Evolutionary conservation across 1,140 invertebrate species (phyloP).

Genomic region (Chrysoperla carnea): DNA sequence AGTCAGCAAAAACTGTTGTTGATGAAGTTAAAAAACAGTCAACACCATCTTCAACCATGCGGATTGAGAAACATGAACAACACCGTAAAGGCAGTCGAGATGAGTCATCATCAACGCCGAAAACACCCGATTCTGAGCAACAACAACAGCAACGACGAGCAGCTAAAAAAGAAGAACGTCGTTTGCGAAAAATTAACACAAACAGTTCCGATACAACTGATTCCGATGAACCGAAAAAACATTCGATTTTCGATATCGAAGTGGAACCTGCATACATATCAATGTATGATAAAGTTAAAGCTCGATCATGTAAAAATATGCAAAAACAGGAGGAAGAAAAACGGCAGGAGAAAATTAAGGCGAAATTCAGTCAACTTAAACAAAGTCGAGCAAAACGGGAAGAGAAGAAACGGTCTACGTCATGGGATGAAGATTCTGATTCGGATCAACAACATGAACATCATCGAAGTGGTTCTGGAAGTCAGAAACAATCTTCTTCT

Average conservation of each 20-base stretch:
- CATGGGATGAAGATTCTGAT: constrained; percentile 68
- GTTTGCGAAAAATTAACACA: constrained; percentile 26
- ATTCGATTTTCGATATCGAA: constrained; percentile 85
- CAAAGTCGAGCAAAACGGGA: constrained; percentile 67
- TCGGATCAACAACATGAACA: constrained; percentile 29
- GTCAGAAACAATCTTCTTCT: constrained; percentile 19
- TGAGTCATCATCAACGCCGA: constrained; percentile 1
- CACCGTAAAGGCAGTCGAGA: constrained; percentile 3
- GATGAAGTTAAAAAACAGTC: too few species aligned
- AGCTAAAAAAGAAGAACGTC: constrained; percentile 24
- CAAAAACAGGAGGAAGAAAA: constrained; percentile 81
- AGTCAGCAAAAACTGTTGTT: too few species aligned
- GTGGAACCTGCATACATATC: constrained; percentile 85
- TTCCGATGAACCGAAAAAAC: constrained; percentile 61
- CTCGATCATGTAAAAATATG: constrained; percentile 81
- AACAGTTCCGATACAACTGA: constrained; percentile 46
- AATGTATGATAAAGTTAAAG: constrained; percentile 98
- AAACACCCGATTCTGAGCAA: constrained; percentile 7
- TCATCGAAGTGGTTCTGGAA: constrained; percentile 10
- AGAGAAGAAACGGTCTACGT: constrained; percentile 72
- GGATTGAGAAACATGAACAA: constrained; percentile 7
- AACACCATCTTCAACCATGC: too few species aligned
- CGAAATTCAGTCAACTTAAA: constrained; percentile 77
- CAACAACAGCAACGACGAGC: constrained; percentile 9
- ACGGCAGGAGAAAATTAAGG: constrained; percentile 67